These are phyloP conservation scores for Glossosoma conforme DNA, from an alignment of 1,140 invertebrate species.

Conservation along the genomic window DNA sequence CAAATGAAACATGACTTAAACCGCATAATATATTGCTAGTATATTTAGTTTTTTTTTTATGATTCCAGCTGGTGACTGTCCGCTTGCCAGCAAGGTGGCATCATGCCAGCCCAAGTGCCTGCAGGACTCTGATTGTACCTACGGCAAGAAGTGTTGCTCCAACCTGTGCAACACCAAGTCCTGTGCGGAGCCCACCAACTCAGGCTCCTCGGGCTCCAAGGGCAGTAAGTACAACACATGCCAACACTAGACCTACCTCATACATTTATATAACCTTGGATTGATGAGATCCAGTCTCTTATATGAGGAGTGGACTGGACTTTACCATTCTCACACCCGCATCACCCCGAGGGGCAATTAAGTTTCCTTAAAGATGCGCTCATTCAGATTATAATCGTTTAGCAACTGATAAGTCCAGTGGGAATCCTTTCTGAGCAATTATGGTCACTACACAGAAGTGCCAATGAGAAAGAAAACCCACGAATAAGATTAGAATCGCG, in stretches of 20 bases:
- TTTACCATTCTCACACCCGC: background rate
- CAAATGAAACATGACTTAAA: too few relatives aligned
- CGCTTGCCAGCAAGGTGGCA: slow-evolving; percentile 55
- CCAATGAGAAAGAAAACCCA: too few relatives aligned
- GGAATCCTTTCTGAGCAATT: too few relatives aligned
- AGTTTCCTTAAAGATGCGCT: background rate
- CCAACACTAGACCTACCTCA: background rate
- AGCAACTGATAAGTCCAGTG: background rate
- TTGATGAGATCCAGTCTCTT: background rate
- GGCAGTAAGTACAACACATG: slow-evolving; percentile 3
- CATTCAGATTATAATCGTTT: background rate
- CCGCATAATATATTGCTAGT: too few relatives aligned
- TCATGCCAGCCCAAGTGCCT: slow-evolving; percentile 62
- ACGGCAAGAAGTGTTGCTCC: slow-evolving; percentile 61
- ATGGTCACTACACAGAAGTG: too few relatives aligned
- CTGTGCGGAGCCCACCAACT: slow-evolving; percentile 45
- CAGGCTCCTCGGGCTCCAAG: slow-evolving; percentile 10
- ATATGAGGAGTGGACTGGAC: background rate
- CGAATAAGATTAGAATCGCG: too few relatives aligned
- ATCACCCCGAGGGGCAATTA: background rate
- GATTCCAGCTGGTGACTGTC: slow-evolving; percentile 52
- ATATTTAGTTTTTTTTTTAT: too few relatives aligned
- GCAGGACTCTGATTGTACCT: slow-evolving; percentile 59
- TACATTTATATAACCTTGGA: background rate
- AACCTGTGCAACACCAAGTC: slow-evolving; percentile 64